A percentile compares a stretch with the other conserved stretches of the same genome.
These are phyloP conservation scores for Lethenteron camtschaticum DNA, from an alignment of 2,113 vertebrate genomes.

Conservation along the genomic window DNA sequence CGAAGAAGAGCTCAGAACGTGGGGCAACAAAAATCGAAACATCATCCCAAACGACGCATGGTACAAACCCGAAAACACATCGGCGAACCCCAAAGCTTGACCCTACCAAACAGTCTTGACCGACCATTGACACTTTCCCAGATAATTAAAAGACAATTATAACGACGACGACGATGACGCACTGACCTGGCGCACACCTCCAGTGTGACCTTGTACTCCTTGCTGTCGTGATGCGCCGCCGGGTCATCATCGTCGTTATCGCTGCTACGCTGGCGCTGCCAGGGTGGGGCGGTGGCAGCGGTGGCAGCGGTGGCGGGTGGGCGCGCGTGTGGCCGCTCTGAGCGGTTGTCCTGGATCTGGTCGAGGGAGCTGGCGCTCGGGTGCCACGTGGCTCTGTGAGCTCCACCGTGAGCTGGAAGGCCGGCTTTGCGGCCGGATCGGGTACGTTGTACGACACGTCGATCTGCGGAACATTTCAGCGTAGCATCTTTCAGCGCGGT, in stretches of 20 bases:
- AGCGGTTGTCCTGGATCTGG: slow-evolving; percentile 24
- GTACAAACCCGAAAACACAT: too few species aligned
- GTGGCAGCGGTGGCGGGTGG: slow-evolving; percentile 16
- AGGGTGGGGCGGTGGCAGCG: too few species aligned
- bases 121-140: too few species aligned
- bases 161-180: neutral
- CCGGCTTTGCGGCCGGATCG: slow-evolving; percentile 52
- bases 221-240: slow-evolving; percentile 42
- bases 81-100: too few species aligned
- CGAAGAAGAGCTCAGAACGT: too few species aligned
- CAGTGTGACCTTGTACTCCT: slow-evolving; percentile 47
- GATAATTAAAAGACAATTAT: too few species aligned
- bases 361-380: slow-evolving; percentile 14
- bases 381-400: slow-evolving; percentile 36
- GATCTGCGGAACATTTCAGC: slow-evolving; percentile 24
- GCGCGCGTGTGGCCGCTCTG: slow-evolving; percentile 24
- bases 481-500: too few species aligned
- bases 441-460: slow-evolving; percentile 71
- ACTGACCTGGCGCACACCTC: slow-evolving; percentile 56
- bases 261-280: too few species aligned
- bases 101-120: too few species aligned
- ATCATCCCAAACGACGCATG: too few species aligned
- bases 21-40: too few species aligned
- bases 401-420: slow-evolving; percentile 57
- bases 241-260: slow-evolving; percentile 51